These are phyloP conservation scores for Piezodorus guildinii DNA, from an alignment of 1,140 invertebrate genomes.

Conservation along the genomic window DNA sequence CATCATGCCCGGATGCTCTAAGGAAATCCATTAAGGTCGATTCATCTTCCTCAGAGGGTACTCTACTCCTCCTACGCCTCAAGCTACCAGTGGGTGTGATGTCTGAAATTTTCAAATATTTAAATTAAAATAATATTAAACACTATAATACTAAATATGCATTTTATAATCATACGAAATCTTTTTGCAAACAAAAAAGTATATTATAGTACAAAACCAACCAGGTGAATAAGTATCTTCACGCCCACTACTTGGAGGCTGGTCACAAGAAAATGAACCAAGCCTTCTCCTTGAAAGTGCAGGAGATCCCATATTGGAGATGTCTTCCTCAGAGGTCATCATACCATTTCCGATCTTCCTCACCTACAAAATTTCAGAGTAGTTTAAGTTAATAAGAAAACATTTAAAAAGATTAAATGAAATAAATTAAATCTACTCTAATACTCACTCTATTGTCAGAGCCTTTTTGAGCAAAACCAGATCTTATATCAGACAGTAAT, in stretches of 20 bases:
- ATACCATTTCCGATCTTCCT: conserved; percentile 40
- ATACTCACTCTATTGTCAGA: conserved; percentile 5
- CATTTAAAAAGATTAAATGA: background rate
- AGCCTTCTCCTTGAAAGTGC: conserved; percentile 49
- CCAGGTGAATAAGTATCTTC: conserved; percentile 62
- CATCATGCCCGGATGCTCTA: conserved; percentile 57
- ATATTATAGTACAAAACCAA: conserved; percentile 30
- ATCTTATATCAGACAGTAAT: conserved; percentile 57
- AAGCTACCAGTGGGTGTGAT: conserved; percentile 81
- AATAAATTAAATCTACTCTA: background rate
- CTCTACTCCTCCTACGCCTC: conserved; percentile 61
- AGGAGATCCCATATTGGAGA: conserved; percentile 53
- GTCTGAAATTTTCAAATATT: conserved; percentile 39
- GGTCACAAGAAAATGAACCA: conserved; percentile 50
- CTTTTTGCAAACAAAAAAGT: background rate
- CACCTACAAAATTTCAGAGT: conserved; percentile 29
- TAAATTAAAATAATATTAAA: no score
- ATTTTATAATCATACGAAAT: background rate
- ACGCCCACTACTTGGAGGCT: conserved; percentile 38
- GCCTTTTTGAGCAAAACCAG: conserved; percentile 43
- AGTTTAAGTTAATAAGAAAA: background rate
- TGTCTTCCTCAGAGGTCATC: conserved; percentile 48
- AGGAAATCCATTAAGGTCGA: conserved; percentile 76
- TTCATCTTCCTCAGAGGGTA: conserved; percentile 74
- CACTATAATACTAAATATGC: no score